Conservation (phyloP, 1,140 invertebrate species). For the Zeugodacus cucurbitae region DNA sequence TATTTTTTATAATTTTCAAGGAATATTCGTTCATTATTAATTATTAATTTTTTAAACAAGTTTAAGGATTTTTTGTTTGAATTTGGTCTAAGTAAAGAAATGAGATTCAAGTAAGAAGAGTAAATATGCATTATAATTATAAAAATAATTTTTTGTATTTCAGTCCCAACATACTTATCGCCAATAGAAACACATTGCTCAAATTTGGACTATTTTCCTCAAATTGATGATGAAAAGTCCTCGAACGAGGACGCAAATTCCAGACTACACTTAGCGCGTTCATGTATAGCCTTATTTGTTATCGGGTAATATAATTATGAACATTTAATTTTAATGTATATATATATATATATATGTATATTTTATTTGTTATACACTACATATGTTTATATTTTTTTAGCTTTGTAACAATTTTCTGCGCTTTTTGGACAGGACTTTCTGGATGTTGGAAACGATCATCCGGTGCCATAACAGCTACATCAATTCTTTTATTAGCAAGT, state of each 20-base stretch:
- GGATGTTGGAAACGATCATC: conserved; percentile 92
- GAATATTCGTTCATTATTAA: no score
- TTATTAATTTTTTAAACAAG: no score
- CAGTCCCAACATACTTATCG: conserved; percentile 90
- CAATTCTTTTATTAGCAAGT: conserved; percentile 88
- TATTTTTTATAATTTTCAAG: no score
- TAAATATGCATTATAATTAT: background rate
- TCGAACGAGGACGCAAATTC: conserved; percentile 61
- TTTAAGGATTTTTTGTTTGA: no score
- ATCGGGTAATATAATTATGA: conserved; percentile 48
- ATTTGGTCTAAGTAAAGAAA: no score
- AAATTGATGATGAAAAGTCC: conserved; percentile 61
- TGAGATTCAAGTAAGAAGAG: no score
- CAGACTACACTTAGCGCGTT: conserved; percentile 88
- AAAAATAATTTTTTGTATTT: conserved; percentile 59
- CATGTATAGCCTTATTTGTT: conserved; percentile 91
- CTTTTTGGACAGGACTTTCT: conserved; percentile 91
- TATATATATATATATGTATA: no score
- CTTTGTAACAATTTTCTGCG: conserved; percentile 89
- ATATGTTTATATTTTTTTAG: conserved; percentile 53
- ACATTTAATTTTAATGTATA: background rate
- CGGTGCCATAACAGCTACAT: conserved; percentile 92
- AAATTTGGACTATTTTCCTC: conserved; percentile 89
- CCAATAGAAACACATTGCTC: conserved; percentile 94
- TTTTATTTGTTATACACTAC: background rate